phyloP scores from a whole-genome alignment of 64 coral and sea anemone genomes.

The Catalaphyllia jardinei region DNA sequence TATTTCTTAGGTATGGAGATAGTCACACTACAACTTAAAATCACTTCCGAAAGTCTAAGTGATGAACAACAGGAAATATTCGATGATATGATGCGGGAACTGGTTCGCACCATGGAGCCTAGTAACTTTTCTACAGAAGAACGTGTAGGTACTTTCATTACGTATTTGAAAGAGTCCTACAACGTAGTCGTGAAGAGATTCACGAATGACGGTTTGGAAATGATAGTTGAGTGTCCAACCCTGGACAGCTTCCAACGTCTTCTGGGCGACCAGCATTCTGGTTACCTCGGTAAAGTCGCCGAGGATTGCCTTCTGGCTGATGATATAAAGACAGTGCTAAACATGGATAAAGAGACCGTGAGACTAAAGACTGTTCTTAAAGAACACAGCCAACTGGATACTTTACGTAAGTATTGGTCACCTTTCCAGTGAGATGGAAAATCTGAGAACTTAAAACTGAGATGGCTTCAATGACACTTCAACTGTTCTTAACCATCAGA shows the following conservation, averaged over 20 bases:
- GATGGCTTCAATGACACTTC: too few relatives aligned
- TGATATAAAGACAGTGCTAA: background rate
- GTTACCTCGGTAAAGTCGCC: background rate
- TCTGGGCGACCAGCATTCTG: background rate
- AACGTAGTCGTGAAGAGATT: background rate
- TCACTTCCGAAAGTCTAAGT: background rate
- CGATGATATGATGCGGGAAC: background rate
- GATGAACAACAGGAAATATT: conserved; percentile 22
- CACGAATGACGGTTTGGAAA: background rate
- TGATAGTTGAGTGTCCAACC: background rate
- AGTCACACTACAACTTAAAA: background rate
- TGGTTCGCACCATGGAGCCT: background rate
- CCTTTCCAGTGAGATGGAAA: too few relatives aligned
- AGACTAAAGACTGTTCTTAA: background rate
- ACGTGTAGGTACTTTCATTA: background rate
- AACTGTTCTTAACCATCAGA: too few relatives aligned
- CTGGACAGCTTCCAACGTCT: background rate
- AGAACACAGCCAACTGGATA: background rate
- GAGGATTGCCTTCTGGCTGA: background rate
- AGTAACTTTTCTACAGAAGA: too few relatives aligned
- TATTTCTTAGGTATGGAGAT: too few relatives aligned
- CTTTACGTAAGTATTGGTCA: too few relatives aligned
- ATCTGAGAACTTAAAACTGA: too few relatives aligned
- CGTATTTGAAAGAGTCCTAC: background rate
- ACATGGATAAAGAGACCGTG: background rate